Base-by-base conservation (phyloP, 1,140 invertebrate species). In the Psix sp. region DNA sequence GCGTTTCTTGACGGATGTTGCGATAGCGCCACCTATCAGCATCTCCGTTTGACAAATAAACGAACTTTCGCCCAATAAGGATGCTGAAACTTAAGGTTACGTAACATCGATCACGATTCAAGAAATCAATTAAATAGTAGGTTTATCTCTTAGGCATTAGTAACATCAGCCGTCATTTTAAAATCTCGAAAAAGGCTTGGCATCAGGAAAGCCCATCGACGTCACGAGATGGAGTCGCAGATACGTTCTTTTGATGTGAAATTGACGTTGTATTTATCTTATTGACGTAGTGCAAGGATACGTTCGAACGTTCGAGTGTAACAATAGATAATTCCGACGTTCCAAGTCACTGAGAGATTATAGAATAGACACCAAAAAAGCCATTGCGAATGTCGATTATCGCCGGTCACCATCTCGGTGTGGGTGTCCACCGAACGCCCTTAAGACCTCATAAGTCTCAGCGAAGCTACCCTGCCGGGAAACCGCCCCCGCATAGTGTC, bases 321-420 rank as follows among this genome's bases (percentile, higher is more conserved):
- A 75, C 65, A 70, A 70, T 75, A 42, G 48, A 66, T 70, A 70
- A 43, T 70, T 70, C 57, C 54, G 42, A n/a, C n/a, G n/a, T n/a
- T n/a, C n/a, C n/a, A n/a, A 75, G 66, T 75, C 72, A 75, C 54
- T 54, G 33, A 43, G 29, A 62, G 65, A 70, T 74, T 65, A 75
- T 70, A 65, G 54, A 3, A 59, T 40, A 59, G 52, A 65, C 33
- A 46, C 72, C 45, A 70, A 75, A 70, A 66, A 70, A 60, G 57
- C 72, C 68, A 74, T 74, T 74, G 68, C 65, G 40, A 42, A 38
- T 39, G 39, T 0, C 24, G 63, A 60, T 59, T 76, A 76, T 76
- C 74, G 43, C 18, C 46, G 57, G 52, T 67, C 68, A 72, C 43
- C 43, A 76, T 76, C 74, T 73, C 40, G 29, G 74, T 54, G 62